Evolutionary conservation across 2,113 vertebrate species (phyloP), one percentile per base, ranked within the genome.

Genomic region (Castor canadensis): DNA sequence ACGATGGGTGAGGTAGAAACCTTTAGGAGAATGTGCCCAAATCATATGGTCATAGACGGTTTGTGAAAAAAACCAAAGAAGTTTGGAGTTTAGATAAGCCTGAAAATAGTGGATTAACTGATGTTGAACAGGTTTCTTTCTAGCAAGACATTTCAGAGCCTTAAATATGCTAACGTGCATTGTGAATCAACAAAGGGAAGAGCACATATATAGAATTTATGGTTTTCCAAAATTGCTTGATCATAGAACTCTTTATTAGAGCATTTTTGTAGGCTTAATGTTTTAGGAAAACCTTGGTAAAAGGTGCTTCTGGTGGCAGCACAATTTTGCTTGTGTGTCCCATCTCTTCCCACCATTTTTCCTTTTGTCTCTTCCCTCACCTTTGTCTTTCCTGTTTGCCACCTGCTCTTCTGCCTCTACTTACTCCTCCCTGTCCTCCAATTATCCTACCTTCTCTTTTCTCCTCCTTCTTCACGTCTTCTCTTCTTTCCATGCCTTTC

Each of bases 161-260:
- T 87, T 88, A 43, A 66, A 5, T 7, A 72, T 3, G 2, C 30
- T 9, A 4, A 87, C 15, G 43, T 28, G 28, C 30, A 11, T 26
- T 76, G 26, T 62, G 75, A 79, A 2, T 58, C 40, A 82, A 26
- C 45, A 9, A 30, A 60, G 49, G 49, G 16, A 60, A 73, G 69
- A 52, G 20, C 5, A 10, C 30, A 2, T 38, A n/a, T 13, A 16
- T 6, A n/a, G 30, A 90, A 88, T 75, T 89, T n/a, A 24, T 32
- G 28, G 47, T 58, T 92, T 90, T 81, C 86, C 76, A 77, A 54
- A 82, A 82, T 10, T 52, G 35, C 89, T 93, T 85, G 69, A 75
- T 64, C 62, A 79, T 4, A 52, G 47, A 72, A 32, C 32, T 72
- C n/a, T n/a, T 16, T 62, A 6, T 60, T 64, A 28, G 20, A 32